Evolutionary conservation across 1,140 invertebrate genomes (phyloP).

Genomic region (Chelonus insularis): DNA sequence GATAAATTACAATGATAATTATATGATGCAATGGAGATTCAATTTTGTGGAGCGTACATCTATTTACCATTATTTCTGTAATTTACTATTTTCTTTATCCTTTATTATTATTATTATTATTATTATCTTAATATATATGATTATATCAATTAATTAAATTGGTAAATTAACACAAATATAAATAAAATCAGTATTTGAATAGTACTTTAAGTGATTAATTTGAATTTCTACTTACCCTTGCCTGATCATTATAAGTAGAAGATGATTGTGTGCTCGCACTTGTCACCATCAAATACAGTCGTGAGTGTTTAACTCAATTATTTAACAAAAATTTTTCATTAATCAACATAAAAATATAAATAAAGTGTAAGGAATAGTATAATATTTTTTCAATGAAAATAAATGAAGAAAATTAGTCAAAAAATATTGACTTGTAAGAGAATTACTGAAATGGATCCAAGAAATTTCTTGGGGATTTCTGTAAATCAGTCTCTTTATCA

Average conservation of each 20-base stretch:
- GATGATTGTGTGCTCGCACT: constrained; percentile 1
- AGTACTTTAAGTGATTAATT: neutral
- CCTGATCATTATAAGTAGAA: constrained; percentile 9
- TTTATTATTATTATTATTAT: neutral
- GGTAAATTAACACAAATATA: neutral
- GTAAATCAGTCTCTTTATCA: constrained; percentile 54
- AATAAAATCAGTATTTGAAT: neutral
- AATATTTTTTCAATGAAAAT: no score
- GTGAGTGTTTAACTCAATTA: no score
- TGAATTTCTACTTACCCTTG: constrained; percentile 7
- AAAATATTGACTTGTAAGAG: neutral
- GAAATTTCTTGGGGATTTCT: constrained; percentile 17
- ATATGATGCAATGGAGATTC: neutral
- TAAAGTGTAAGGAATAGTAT: no score
- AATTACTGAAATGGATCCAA: neutral
- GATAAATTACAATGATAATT: neutral
- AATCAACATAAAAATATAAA: no score
- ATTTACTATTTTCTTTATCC: no score
- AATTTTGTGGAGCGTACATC: neutral
- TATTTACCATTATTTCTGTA: no score
- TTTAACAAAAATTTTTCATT: no score
- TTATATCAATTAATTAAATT: neutral
- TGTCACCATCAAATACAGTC: constrained; percentile 11
- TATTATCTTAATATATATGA: neutral
- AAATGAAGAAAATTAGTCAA: no score